Conservation (phyloP, 2,113 vertebrate species). For the Proterorhinus semilunaris region DNA sequence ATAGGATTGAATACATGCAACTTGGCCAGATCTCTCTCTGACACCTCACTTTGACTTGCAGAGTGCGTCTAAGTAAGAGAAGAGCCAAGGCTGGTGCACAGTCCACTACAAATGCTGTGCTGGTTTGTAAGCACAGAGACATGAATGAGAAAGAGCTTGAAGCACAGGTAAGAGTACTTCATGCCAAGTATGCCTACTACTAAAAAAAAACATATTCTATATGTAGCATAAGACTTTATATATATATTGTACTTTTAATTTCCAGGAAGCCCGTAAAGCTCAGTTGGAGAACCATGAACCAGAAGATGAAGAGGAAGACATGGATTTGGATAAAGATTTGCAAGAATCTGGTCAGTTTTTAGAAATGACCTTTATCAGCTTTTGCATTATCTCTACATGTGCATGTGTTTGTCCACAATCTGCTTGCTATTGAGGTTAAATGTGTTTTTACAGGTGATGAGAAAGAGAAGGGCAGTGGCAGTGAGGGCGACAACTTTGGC, state of each 20-base stretch:
- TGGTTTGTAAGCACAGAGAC: slow-evolving; percentile 93
- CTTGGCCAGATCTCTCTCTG: not conserved
- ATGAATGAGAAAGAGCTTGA: slow-evolving; percentile 96
- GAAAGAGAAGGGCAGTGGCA: slow-evolving; percentile 85
- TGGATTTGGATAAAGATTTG: slow-evolving; percentile 81
- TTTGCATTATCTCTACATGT: not conserved
- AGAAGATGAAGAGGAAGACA: slow-evolving; percentile 90
- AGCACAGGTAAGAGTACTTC: slow-evolving; percentile 81
- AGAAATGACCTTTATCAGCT: not conserved
- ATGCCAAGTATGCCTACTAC: not conserved
- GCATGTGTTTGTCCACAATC: not conserved
- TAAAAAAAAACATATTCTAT: not conserved
- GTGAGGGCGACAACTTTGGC: slow-evolving; percentile 78
- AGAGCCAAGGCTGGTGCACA: slow-evolving; percentile 90
- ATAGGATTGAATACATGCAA: not conserved
- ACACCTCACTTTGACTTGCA: slow-evolving; percentile 48
- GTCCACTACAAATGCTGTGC: slow-evolving; percentile 88
- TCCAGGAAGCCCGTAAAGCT: slow-evolving; percentile 88
- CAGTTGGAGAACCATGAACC: slow-evolving; percentile 95
- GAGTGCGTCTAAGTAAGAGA: slow-evolving; percentile 91
- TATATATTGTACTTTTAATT: not conserved
- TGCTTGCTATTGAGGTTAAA: not conserved
- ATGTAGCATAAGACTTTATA: not conserved
- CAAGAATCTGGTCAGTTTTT: slow-evolving; percentile 82
- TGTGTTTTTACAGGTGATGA: slow-evolving; percentile 78